Conservation (phyloP, 2,797 vertebrate genomes). For the Geotrypetes seraphini region DNA sequence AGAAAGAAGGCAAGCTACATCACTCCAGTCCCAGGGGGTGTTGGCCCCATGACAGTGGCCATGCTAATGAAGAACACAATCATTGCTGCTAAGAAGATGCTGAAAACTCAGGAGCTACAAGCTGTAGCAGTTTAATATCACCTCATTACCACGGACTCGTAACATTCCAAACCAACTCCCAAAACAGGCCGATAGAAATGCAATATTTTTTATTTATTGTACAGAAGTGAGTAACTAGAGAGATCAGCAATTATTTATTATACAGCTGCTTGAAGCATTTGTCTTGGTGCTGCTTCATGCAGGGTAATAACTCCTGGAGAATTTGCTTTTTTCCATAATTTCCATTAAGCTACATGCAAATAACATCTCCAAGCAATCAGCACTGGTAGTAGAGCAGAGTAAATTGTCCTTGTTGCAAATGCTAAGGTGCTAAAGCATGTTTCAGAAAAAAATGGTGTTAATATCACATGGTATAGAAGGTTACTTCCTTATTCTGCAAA, state of each 20-base stretch:
- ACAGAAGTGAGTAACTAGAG: background rate
- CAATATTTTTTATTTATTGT: constrained; percentile 51
- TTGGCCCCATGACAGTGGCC: constrained; percentile 94
- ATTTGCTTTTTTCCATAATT: no score
- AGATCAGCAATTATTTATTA: constrained; percentile 4
- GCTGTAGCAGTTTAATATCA: background rate
- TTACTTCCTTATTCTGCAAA: no score
- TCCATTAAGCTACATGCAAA: no score
- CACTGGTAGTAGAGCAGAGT: no score
- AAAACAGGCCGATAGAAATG: constrained; percentile 39
- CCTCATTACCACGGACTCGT: background rate
- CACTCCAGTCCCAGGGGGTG: constrained; percentile 89
- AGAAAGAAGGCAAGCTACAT: constrained; percentile 86
- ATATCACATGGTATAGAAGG: no score
- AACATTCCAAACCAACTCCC: constrained; percentile 22
- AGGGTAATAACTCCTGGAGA: no score
- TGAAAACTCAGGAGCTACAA: constrained; percentile 32
- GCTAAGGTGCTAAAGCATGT: no score
- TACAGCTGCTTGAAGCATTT: no score
- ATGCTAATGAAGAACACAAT: constrained; percentile 99
- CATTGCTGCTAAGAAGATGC: constrained; percentile 83
- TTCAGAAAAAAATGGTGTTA: no score
- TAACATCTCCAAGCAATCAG: no score
- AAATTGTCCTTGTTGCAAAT: no score
- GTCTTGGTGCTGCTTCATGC: no score